A percentile compares a stretch with the other conserved stretches of the same genome.
Conservation (phyloP, 92 coral and sea anemone species). For the Anthopleura xanthogrammica region DNA sequence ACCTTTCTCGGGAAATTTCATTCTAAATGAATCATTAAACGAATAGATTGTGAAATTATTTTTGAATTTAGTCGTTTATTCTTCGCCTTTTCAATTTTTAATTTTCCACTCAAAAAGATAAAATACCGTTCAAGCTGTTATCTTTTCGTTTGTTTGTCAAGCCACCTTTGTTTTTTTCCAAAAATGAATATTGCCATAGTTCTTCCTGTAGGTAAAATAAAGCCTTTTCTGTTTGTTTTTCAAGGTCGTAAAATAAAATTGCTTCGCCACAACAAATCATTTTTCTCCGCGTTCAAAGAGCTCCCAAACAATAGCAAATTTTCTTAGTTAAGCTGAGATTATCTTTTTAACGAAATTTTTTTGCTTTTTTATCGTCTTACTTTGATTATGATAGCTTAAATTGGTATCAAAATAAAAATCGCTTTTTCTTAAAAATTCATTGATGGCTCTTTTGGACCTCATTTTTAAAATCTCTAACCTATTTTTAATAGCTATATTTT, state of each 20-base stretch:
- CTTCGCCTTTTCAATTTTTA: neutral
- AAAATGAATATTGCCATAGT: neutral
- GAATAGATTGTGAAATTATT: neutral
- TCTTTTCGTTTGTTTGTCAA: conserved; percentile 2
- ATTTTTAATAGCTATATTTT: neutral
- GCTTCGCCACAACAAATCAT: neutral
- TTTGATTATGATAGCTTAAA: neutral
- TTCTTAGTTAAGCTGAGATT: neutral
- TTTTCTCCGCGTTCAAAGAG: neutral
- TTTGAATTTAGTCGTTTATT: neutral
- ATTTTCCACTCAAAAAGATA: conserved; percentile 1
- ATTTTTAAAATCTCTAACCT: neutral
- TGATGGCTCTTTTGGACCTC: neutral
- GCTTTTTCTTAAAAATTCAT: neutral
- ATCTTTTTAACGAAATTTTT: neutral
- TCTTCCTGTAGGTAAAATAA: conserved; percentile 8
- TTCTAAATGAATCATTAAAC: neutral
- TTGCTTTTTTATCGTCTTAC: neutral
- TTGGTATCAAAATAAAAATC: neutral
- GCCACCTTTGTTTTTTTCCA: neutral
- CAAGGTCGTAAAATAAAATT: neutral
- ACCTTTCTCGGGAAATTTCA: neutral
- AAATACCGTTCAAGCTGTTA: conserved; percentile 1
- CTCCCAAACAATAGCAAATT: neutral
- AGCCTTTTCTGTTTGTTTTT: neutral